Conservation (phyloP, 1,140 invertebrate genomes). For the silkworm (Bombyx mori) region DNA sequence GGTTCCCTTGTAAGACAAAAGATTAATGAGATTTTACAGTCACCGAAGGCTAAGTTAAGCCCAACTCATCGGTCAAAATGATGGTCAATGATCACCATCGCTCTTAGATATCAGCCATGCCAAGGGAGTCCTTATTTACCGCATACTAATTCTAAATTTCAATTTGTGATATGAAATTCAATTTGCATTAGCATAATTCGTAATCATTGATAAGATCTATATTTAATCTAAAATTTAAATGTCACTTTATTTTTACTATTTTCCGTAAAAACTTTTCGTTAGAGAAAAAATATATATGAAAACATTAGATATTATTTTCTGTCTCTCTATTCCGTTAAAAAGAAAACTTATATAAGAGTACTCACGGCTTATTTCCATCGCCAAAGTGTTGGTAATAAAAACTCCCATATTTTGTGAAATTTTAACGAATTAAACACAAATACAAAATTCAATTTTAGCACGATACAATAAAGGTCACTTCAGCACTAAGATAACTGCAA, state of each 20-base stretch:
- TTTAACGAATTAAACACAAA: constrained; percentile 1
- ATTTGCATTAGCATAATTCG: too few relatives aligned
- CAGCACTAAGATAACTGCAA: not conserved
- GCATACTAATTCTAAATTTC: not conserved
- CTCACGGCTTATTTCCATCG: constrained; percentile 59
- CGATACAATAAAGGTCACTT: constrained; percentile 1
- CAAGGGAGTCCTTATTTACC: not conserved
- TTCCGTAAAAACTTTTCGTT: too few relatives aligned
- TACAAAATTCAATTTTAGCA: not conserved
- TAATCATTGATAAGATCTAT: too few relatives aligned
- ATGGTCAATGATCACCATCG: not conserved
- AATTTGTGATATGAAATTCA: not conserved
- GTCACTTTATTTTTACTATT: too few relatives aligned
- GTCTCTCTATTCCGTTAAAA: too few relatives aligned
- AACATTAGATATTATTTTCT: too few relatives aligned
- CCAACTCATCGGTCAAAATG: not conserved
- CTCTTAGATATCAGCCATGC: not conserved
- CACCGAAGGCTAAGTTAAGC: not conserved
- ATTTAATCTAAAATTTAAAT: too few relatives aligned
- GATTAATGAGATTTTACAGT: too few relatives aligned
- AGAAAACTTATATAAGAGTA: constrained; percentile 12
- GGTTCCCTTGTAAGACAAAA: too few relatives aligned
- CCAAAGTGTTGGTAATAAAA: constrained; percentile 45
- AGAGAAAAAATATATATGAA: too few relatives aligned
- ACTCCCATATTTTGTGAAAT: constrained; percentile 37